Base-by-base conservation (phyloP, 1,140 invertebrate genomes). In the Tetragnatha versicolor region DNA sequence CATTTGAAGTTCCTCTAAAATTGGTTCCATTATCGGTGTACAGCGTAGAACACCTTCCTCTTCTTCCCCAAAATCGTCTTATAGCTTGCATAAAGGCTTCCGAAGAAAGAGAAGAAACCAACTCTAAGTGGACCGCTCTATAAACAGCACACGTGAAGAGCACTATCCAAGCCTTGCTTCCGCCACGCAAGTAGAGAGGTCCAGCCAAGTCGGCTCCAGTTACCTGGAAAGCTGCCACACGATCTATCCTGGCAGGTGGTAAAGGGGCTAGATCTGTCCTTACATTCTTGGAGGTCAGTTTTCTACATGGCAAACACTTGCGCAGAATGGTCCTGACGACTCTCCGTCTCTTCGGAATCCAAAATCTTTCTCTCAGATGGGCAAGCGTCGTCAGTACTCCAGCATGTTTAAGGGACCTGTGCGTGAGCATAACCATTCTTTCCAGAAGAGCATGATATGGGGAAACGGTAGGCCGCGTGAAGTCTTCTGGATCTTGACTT, bases 11-110 rank as follows among this genome's bases (percentile, higher is more conserved):
- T 7, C 84, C 85, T 7, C 82, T 47, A 72, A 88, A 87, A 69
- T 87, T 86, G 2, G 84, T 86, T 20, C 85, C 84, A 72, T 83
- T 83, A 69, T 87, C 87, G 12, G 79, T 83, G 51, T 82, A 83
- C 14, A 86, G 81, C 47, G 82, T 31, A 12, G 58, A 47, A 6
- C 82, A 82, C 31, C 82, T 58, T 53, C 85, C 85, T 45, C 85
- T 79, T 37, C 85, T 79, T 12, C 84, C 82, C 7, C 86, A 82
- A 79, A 88, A 86, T 68, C 86, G 53, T 29, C 84, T 61, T 5
- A 88, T 65, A 25, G 83, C 83, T 53, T 82, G 81, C 14, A 87
- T 55, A 63, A 87, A 87, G 0, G 83, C 81, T 29, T 85, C 83
- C 0, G 85, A 85, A 0, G 83, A 80, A 3, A 88, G 66, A 6